Base-by-base conservation (phyloP, 2,888 invertebrate genomes). In the Drosophila mayaguana region DNA sequence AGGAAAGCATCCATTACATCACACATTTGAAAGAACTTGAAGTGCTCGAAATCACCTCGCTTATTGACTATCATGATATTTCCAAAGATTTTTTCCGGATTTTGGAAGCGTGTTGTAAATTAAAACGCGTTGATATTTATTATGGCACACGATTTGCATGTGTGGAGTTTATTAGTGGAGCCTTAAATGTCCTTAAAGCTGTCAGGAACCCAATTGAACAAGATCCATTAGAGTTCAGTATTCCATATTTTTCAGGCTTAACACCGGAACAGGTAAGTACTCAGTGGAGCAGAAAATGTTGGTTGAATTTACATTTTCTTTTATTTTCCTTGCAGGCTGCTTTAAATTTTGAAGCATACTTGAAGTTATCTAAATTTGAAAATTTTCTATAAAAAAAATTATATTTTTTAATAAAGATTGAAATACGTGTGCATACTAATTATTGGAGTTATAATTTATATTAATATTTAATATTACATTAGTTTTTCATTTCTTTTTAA, bases 191-290 rank as follows among this genome's bases (percentile, higher is more conserved):
- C 0, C 62, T 62, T 8, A 28, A 6, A 12, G 8, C 14, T 9
- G 12, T 45, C 25, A 11, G 59, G n/a, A 18, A 62, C 12, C 18
- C 57, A 6, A 25, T 7, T 5, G 16, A 25, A 16, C 42, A 62
- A 32, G 7, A 6, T 22, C 34, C 43, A 1, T 12, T 62, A 12
- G 11, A 43, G 18, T 25, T 61, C 3, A 22, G 22, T 11, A 22
- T 43, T 34, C 25, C 56, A 22, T 22, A 22, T 20, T 55, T 54
- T 34, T 32, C 14, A 11, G 14, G 32, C 11, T 18, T 55, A 43
- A 62, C 43, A 5, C 34, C 42, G 0, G 57, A 62, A 8, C 56
- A 56, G 18, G 57, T 62, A 16, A 25, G 43, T 57, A 7, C 16
- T 11, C 18, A 11, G 1, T 11, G 18, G 12, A 9, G 16, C 16